These are phyloP conservation scores for Pluvianellus socialis DNA, from an alignment of 2,113 vertebrate species.

Conservation along the genomic window DNA sequence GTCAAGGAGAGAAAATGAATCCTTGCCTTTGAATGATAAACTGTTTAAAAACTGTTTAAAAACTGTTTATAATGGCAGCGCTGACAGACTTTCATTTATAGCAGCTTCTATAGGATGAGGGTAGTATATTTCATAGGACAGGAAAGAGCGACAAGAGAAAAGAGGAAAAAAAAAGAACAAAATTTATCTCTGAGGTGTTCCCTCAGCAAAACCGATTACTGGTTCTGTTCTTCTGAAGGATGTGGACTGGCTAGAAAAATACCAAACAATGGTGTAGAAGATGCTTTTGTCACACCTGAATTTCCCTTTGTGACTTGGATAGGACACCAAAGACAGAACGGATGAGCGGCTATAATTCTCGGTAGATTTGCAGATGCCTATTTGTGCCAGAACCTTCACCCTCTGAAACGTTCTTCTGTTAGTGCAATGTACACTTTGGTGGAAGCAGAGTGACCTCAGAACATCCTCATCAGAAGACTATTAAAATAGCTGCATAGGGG, in stretches of 20 bases:
- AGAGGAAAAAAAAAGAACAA: conserved; percentile 24
- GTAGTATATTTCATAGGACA: conserved; percentile 22
- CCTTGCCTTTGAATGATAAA: conserved; percentile 35
- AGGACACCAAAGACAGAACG: not conserved
- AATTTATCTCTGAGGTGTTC: conserved; percentile 58
- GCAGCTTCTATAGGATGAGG: not conserved
- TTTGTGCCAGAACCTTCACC: not conserved
- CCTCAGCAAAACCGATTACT: conserved; percentile 57
- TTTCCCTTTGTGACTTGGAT: not conserved
- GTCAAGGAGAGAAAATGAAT: not conserved
- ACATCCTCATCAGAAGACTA: not conserved
- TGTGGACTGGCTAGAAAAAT: not conserved
- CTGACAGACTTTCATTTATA: conserved; percentile 32
- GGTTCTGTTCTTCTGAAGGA: not conserved
- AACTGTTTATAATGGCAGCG: conserved; percentile 14
- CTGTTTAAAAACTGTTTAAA: conserved; percentile 30
- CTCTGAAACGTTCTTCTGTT: not conserved
- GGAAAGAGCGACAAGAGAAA: not conserved
- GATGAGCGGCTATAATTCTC: not conserved
- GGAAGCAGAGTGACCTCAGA: not conserved
- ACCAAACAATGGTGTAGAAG: not conserved
- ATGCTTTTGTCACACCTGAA: conserved; percentile 19
- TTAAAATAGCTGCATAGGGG: not conserved
- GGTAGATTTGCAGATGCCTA: not conserved
- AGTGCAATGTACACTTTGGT: not conserved